Base-by-base conservation (phyloP, 2,888 invertebrate genomes). In the Neoaliturus tenellus region DNA sequence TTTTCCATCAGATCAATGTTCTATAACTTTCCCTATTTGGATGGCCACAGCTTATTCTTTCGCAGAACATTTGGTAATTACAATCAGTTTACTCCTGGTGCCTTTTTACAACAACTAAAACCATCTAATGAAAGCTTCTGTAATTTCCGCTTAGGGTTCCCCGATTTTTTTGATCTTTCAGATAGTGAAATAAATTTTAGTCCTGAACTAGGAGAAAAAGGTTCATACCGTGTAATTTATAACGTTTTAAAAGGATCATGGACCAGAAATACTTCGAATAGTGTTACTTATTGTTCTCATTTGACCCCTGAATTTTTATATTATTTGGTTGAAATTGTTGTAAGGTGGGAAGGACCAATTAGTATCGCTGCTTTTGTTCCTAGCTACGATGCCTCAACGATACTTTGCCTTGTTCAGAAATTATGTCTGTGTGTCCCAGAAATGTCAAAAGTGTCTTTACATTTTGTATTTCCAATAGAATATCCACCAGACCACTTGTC, bases 201-300 rank as follows among this genome's bases (percentile, higher is more conserved):
- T 69, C 95, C 95, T 14, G 94, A 94, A 90, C 88, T 91, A 75
- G 93, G 93, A n/a, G 90, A 88, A 33, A 91, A 91, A 81, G 92
- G 94, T 83, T 91, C 92, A 0, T 95, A 94, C 88, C 91, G 93
- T 88, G 93, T 95, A 33, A 91, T 95, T 67, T 94, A 94, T 87
- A 92, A 94, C 87, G 93, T 94, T 80, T 89, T 90, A 78, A 91
- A 89, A 85, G 89, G 90, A 5, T 62, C 81, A 48, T 78, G 69
- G 48, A 0, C 55, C 5, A 78, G 78, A 67, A 73, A 84, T 28
- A 41, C 35, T 23, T 75, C 75, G 2, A 82, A 48, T 17, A 91
- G 93, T 88, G 92, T 95, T 17, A 95, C 95, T 0, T 93, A 95
- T 84, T 94, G 93, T 67, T 95, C 95, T 0, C 95, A 95, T 89